Base-by-base conservation (phyloP, 2,888 invertebrate species). In the Choristoneura rosaceana region DNA sequence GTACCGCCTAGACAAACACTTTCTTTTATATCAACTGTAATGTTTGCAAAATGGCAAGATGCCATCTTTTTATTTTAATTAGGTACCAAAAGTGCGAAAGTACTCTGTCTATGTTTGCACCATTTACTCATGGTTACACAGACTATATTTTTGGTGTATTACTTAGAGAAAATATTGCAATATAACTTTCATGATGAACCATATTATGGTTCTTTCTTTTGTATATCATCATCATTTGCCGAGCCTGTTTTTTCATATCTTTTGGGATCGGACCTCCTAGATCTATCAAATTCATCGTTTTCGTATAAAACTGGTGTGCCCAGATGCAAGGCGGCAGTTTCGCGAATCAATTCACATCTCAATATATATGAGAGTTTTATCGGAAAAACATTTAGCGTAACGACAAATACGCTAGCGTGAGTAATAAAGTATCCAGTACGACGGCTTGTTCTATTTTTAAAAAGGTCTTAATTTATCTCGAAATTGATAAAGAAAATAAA, bases 291-390 rank as follows among this genome's bases (percentile, higher is more conserved):
- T 38, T 38, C 38, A 38, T 3, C 4, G 4, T 7, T 4, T 7
- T 5, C 34, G 34, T n/a, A 62, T 3, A 55, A 41, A 66, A 43
- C 14, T 4, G 43, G 41, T 41, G 64, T 17, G 8, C 52, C 38
- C 65, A 55, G 55, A 55, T 66, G 52, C 17, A 52, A 65, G 12
- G 50, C 50, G 38, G 25, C 41, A 55, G 33, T 14, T 55, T 17
- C 55, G 50, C 65, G 10, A 55, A 65, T 55, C 63, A 63, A 55
- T 66, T 66, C 12, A 25, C n/a, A 25, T 41, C 55, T 17, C 55
- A 41, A 55, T 17, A 41, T 65, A 17, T 15, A 65, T 41, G 25
- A 0, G 41, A n/a, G 41, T 25, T 66, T 41, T 66, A 55, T 66
- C 3, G 41, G 52, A n/a, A 66, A 52, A 41, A n/a, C 47, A 47